Evolutionary conservation across 2,113 vertebrate genomes (phyloP).

Genomic region (Crotalus tigris): DNA sequence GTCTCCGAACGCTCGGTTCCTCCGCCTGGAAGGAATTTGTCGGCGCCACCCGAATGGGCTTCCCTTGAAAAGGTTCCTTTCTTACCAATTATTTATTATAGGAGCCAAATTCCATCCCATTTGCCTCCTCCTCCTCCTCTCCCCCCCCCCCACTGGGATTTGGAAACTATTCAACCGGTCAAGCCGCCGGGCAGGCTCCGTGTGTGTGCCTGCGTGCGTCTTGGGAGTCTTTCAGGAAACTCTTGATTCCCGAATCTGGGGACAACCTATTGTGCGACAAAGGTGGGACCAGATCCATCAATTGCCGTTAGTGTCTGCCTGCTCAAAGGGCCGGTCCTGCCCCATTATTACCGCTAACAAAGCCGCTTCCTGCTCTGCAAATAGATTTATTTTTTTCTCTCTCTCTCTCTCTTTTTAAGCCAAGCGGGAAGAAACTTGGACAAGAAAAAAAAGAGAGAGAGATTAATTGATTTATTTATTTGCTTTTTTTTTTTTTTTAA

Average conservation of each 20-base stretch:
- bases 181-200: neutral
- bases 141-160: neutral
- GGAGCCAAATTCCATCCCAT: neutral
- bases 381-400: neutral
- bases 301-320: constrained; percentile 21
- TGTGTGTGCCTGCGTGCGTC: constrained; percentile 34
- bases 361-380: constrained; percentile 44
- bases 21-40: constrained; percentile 56
- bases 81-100: constrained; percentile 25
- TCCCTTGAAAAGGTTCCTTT: no score
- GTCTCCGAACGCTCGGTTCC: neutral
- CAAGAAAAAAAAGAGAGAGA: neutral
- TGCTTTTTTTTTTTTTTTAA: neutral
- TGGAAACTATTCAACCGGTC: constrained; percentile 6
- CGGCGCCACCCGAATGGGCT: constrained; percentile 52
- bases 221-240: constrained; percentile 61
- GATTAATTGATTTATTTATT: no score
- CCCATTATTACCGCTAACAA: constrained; percentile 24
- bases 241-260: constrained; percentile 51
- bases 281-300: constrained; percentile 51
- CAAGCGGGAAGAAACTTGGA: neutral
- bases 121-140: neutral
- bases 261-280: constrained; percentile 55
- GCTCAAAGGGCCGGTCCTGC: constrained; percentile 23
- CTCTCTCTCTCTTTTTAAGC: neutral